Evolutionary conservation across 2,888 invertebrate species (phyloP).

Genomic region (Dermolepida albohirtum): DNA sequence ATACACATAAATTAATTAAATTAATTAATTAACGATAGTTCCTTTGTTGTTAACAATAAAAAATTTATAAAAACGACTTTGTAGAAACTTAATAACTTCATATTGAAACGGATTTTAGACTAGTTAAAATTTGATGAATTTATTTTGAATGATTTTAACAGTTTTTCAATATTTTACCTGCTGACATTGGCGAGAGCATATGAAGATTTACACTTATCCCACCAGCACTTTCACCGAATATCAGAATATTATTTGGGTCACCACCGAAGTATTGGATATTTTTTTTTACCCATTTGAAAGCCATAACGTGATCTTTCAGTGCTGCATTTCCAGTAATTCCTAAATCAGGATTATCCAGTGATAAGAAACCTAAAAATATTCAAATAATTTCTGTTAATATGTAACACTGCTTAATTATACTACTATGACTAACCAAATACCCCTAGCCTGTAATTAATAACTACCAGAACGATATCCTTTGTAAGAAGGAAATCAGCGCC

Average conservation of each 20-base stretch:
- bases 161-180: slow-evolving; percentile 2
- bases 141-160: no score
- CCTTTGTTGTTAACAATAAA: no score
- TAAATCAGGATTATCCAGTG: slow-evolving; percentile 8
- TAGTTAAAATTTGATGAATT: no score
- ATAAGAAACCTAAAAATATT: slow-evolving; percentile 7
- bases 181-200: slow-evolving; percentile 16
- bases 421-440: slow-evolving; percentile 21
- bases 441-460: slow-evolving; percentile 51
- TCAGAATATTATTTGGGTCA: slow-evolving; percentile 16
- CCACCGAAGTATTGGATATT: slow-evolving; percentile 28
- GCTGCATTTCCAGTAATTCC: slow-evolving; percentile 19
- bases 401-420: no score
- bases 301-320: slow-evolving; percentile 29
- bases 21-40: no score
- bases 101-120: no score
- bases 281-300: slow-evolving; percentile 29
- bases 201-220: slow-evolving; percentile 16
- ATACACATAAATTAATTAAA: no score
- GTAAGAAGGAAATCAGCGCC: slow-evolving; percentile 79
- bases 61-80: no score
- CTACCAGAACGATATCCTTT: slow-evolving; percentile 73
- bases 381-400: no score
- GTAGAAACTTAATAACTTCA: no score
- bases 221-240: slow-evolving; percentile 34